phyloP scores from a whole-genome alignment of 2,888 invertebrate species.

The Drosophila cracens region DNA sequence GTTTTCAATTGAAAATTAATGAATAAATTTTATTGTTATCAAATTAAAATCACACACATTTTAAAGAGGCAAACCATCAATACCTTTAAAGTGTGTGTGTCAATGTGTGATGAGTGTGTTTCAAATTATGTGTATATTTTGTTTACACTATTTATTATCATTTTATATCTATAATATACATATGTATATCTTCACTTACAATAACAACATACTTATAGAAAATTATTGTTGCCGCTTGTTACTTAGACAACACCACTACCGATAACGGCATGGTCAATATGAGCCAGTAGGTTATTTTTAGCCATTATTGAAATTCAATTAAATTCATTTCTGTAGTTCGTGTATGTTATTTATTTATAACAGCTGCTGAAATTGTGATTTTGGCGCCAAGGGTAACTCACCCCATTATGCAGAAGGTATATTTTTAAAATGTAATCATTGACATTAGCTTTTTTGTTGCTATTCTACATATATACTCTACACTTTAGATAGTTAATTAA shows the following conservation, averaged over 20 bases:
- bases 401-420: background rate
- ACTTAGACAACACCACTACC: background rate
- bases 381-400: background rate
- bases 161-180: background rate
- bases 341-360: background rate
- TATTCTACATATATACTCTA: background rate
- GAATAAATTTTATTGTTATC: background rate
- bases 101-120: background rate
- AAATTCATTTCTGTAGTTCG: background rate
- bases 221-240: background rate
- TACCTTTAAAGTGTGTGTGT: constrained; percentile 1
- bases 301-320: background rate
- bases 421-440: background rate
- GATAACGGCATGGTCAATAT: background rate
- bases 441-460: background rate
- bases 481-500: background rate
- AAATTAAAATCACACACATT: background rate
- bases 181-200: background rate
- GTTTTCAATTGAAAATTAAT: constrained; percentile 9
- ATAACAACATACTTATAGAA: background rate
- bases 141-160: background rate
- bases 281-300: background rate
- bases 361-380: background rate
- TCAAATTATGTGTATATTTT: background rate
- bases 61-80: background rate